Percentiles rank a stretch among this genome's conserved stretches.
phyloP scores from a whole-genome alignment of 2,888 invertebrate species.

The Cheiracanthium punctorium region DNA sequence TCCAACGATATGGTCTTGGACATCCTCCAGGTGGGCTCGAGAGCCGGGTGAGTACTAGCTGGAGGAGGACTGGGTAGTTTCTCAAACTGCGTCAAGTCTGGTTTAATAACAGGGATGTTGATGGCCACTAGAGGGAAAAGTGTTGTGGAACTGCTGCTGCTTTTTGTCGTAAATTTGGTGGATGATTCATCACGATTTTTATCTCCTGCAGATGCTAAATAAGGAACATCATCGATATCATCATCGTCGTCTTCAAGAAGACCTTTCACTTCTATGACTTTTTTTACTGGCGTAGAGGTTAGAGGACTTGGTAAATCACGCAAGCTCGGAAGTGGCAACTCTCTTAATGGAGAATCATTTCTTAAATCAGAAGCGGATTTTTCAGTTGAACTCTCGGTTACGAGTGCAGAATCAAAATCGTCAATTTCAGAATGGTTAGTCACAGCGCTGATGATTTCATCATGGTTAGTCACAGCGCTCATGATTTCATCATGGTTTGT shows the following conservation, averaged over 20 bases:
- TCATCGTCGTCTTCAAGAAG: constrained; percentile 41
- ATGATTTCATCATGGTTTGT: no score
- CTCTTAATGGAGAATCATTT: constrained; percentile 8
- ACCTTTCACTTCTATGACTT: constrained; percentile 34
- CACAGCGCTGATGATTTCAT: no score
- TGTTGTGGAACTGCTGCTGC: not conserved
- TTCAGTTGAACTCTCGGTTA: not conserved
- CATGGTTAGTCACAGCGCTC: no score
- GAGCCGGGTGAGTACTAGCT: constrained; percentile 38
- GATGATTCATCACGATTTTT: constrained; percentile 4
- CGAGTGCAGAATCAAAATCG: not conserved
- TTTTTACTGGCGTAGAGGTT: constrained; percentile 56
- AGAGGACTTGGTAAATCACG: constrained; percentile 4
- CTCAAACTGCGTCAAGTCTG: constrained; percentile 54
- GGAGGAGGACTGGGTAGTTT: constrained; percentile 56
- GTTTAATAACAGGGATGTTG: constrained; percentile 62
- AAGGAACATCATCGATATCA: constrained; percentile 15
- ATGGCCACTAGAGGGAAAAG: constrained; percentile 48
- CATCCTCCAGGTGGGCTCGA: constrained; percentile 33
- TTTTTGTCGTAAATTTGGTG: constrained; percentile 22
- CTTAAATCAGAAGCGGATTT: not conserved
- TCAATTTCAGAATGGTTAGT: no score
- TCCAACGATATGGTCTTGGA: not conserved
- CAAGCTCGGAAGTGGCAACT: not conserved
- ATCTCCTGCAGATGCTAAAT: not conserved